Conservation (phyloP, 2,888 invertebrate species). For the Hyposoter dolosus region DNA sequence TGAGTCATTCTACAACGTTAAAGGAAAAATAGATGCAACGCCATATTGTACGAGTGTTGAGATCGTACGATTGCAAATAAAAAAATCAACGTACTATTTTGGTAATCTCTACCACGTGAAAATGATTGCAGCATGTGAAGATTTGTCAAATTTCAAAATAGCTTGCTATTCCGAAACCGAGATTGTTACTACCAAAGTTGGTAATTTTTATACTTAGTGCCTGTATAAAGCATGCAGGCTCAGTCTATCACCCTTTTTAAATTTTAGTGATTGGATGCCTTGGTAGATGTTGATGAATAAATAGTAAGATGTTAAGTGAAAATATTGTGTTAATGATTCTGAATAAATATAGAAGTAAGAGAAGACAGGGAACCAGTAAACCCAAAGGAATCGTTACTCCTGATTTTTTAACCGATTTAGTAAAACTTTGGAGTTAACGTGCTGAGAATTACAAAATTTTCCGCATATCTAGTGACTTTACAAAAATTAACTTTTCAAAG, state of each 20-base stretch:
- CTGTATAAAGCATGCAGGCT: constrained; percentile 6
- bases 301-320: not conserved
- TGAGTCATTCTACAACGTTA: constrained; percentile 36
- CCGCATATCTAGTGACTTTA: not conserved
- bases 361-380: not conserved
- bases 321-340: not conserved
- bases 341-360: not conserved
- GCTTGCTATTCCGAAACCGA: not conserved
- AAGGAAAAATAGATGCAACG: constrained; percentile 58
- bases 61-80: not conserved
- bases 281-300: not conserved
- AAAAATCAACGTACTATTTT: not conserved
- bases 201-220: not conserved
- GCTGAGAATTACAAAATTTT: not conserved
- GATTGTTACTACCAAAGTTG: constrained; percentile 1
- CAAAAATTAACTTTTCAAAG: not conserved
- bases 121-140: not conserved
- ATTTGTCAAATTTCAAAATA: not conserved
- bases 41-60: constrained; percentile 33
- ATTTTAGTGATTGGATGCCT: not conserved
- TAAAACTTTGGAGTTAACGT: too few species aligned
- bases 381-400: not conserved
- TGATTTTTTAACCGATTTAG: not conserved
- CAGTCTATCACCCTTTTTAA: constrained; percentile 10
- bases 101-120: not conserved